Percentiles rank a stretch among this genome's conserved stretches.
Conservation (phyloP, 2,113 vertebrate species). For the Neofelis nebulosa region DNA sequence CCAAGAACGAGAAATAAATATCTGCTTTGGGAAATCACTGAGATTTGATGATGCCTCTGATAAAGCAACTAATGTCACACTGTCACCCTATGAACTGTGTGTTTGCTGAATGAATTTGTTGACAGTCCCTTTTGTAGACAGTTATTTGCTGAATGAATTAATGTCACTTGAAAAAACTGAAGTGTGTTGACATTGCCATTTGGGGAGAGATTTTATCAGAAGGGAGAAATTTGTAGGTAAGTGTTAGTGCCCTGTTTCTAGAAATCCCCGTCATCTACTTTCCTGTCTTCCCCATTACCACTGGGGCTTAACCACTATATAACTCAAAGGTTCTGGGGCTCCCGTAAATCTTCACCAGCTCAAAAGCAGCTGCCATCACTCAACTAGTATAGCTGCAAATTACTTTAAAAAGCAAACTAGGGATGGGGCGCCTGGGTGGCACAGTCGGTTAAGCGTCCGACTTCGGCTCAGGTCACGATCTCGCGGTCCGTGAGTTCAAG, state of each 20-base stretch:
- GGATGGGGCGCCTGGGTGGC: too few species aligned
- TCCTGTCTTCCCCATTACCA: not conserved
- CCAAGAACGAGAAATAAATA: not conserved
- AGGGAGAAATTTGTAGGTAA: not conserved
- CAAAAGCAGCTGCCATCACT: not conserved
- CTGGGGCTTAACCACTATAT: not conserved
- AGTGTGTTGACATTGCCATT: not conserved
- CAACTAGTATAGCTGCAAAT: not conserved
- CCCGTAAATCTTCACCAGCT: not conserved
- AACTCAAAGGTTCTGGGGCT: not conserved
- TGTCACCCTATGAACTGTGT: not conserved
- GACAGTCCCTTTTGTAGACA: not conserved
- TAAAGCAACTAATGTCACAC: not conserved
- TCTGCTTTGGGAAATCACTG: not conserved
- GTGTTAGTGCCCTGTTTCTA: not conserved
- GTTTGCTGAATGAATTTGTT: not conserved
- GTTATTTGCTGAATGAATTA: not conserved
- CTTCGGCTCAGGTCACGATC: too few species aligned
- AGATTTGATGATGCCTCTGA: not conserved
- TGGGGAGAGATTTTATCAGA: not conserved
- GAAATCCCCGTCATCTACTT: not conserved
- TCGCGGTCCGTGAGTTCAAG: too few species aligned
- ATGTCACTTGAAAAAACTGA: not conserved
- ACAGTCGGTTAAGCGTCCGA: too few species aligned
- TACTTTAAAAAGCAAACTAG: not conserved